Evolutionary conservation across 2,113 vertebrate genomes (phyloP).

Genomic region (Cepphus grylle): DNA sequence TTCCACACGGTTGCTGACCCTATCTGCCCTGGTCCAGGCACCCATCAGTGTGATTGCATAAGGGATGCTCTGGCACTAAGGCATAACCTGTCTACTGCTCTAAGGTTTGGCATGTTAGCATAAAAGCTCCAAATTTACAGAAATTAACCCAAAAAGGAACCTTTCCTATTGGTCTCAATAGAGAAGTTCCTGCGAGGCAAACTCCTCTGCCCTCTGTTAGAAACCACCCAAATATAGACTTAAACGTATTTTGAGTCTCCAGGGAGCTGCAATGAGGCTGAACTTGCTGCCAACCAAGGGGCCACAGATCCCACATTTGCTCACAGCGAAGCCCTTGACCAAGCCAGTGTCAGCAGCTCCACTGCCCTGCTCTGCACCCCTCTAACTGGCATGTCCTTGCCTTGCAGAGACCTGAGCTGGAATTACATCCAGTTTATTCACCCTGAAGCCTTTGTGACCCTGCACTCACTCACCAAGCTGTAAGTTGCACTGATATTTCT

Average conservation of each 20-base stretch:
- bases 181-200: not conserved
- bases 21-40: not conserved
- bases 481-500: constrained; percentile 72
- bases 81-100: not conserved
- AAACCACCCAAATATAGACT: not conserved
- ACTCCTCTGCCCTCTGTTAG: not conserved
- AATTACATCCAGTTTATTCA: constrained; percentile 88
- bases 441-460: constrained; percentile 84
- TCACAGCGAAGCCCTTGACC: not conserved
- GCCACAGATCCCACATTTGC: not conserved
- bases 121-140: not conserved
- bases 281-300: not conserved
- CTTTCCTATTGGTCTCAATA: not conserved
- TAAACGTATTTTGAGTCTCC: not conserved
- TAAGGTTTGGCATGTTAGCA: not conserved
- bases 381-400: constrained; percentile 1
- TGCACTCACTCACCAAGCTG: constrained; percentile 89
- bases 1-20: not conserved
- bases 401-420: constrained; percentile 89
- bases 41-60: not conserved
- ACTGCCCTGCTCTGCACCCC: not conserved
- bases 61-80: not conserved
- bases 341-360: not conserved
- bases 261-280: not conserved
- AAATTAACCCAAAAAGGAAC: not conserved